These are phyloP conservation scores for Leptobrachium ailaonicum DNA, from an alignment of 2,113 vertebrate genomes.

Conservation along the genomic window DNA sequence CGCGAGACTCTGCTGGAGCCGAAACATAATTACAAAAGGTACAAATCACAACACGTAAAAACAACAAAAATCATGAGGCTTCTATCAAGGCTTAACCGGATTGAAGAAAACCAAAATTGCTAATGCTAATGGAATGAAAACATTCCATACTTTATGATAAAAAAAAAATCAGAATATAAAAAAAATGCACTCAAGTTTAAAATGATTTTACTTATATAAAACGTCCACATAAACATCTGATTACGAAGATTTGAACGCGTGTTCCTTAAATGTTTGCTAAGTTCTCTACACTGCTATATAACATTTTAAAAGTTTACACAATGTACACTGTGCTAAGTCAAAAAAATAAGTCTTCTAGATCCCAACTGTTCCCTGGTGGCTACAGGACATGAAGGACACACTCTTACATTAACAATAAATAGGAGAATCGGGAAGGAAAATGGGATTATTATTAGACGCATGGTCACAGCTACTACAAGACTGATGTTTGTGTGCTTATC, in stretches of 20 bases:
- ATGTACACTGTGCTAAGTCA: slow-evolving; percentile 32
- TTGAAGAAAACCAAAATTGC: background rate
- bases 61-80: slow-evolving; percentile 43
- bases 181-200: slow-evolving; percentile 7
- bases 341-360: background rate
- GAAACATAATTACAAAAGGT: slow-evolving; percentile 19
- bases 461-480: slow-evolving; percentile 2
- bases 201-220: background rate
- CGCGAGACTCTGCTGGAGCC: slow-evolving; percentile 10
- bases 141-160: slow-evolving; percentile 1
- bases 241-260: background rate
- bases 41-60: slow-evolving; percentile 33
- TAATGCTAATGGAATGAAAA: slow-evolving; percentile 6
- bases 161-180: background rate
- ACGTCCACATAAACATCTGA: background rate
- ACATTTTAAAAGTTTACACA: slow-evolving; percentile 31
- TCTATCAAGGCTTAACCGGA: slow-evolving; percentile 39
- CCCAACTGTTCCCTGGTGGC: slow-evolving; percentile 1
- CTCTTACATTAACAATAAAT: slow-evolving; percentile 17
- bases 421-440: background rate
- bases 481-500: slow-evolving; percentile 31
- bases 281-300: slow-evolving; percentile 24
- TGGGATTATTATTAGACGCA: background rate
- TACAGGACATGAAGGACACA: slow-evolving; percentile 7
- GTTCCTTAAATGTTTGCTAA: slow-evolving; percentile 2